Evolutionary conservation across 1,140 invertebrate species (phyloP), one percentile per base, ranked within the genome.

Genomic region (Diorhabda carinulata): DNA sequence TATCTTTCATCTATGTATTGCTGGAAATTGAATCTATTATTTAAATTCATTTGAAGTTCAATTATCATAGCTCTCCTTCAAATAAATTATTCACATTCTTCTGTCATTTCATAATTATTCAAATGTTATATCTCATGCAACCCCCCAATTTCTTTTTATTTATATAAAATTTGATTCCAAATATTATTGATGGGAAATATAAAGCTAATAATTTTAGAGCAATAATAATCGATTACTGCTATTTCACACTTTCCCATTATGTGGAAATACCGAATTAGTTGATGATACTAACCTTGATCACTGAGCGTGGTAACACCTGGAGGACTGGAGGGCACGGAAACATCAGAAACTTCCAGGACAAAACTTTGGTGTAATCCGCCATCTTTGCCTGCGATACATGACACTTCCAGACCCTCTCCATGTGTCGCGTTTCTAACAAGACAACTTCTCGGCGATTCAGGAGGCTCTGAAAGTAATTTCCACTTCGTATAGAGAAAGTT

Each of bases 361-460:
- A 96, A 96, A 77, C 89, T 88, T 81, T 95, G 93, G 10, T 89
- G 85, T 25, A 94, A 85, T 4, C 93, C 93, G 7, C 93, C 93
- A 75, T 93, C 91, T 74, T 89, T 88, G 25, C 92, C 92, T 0
- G 91, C 87, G 61, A 87, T 81, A 80, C 93, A 95, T 66, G 86
- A 88, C 58, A 95, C 90, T 78, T 89, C 88, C 63, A 94, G 82
- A 7, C 84, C 78, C 47, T 78, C 83, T 47, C 72, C 78, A 43
- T 69, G 71, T 60, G 88, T 86, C 57, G 88, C 86, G 80, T 92
- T 91, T 74, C 86, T 83, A 66, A 92, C 78, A 57, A 86, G 83
- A 77, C 91, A 92, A 78, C 89, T 87, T 73, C 82, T 83, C 8
- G 90, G 91, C 3, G 88, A 83, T 77, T 91, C 88, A 6, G 91